Percentiles rank a stretch among this genome's conserved stretches.
phyloP scores from a whole-genome alignment of 2,113 vertebrate genomes.

The Drymodes brunneopygia region DNA sequence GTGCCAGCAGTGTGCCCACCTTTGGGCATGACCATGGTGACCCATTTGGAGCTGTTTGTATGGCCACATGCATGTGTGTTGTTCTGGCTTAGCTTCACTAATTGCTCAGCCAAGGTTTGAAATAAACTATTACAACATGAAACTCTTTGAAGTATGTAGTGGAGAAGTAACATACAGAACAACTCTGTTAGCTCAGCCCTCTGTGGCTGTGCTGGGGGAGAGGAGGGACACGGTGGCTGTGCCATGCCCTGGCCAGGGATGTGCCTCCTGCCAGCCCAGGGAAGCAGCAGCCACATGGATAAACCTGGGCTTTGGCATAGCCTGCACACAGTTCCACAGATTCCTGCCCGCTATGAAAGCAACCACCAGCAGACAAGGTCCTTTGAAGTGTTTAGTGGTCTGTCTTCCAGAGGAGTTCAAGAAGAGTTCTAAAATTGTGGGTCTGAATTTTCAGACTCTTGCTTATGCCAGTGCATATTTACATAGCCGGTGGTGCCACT shows the following conservation, averaged over 20 bases:
- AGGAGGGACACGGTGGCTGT: fast-evolving
- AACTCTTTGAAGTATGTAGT: neutral
- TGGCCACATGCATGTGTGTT: neutral
- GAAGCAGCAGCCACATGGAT: neutral
- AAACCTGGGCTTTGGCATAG: neutral
- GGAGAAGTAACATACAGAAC: neutral
- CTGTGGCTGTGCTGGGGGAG: neutral
- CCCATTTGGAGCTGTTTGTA: neutral
- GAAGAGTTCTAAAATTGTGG: neutral
- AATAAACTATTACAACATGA: neutral
- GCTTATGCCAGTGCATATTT: neutral
- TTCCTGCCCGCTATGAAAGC: neutral
- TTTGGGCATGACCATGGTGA: neutral
- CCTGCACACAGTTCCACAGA: neutral
- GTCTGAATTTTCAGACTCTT: neutral
- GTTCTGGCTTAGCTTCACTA: neutral
- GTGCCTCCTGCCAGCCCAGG: fast-evolving
- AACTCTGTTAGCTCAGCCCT: neutral
- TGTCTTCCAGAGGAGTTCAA: constrained; percentile 24
- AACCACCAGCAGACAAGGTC: neutral
- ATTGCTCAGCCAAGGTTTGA: neutral
- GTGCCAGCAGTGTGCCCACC: neutral
- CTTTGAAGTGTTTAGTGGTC: constrained; percentile 18
- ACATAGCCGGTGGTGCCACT: neutral
- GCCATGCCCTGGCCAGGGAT: fast-evolving